These are phyloP conservation scores for Brachystomella parvula DNA, from an alignment of 1,140 invertebrate genomes.

Conservation along the genomic window DNA sequence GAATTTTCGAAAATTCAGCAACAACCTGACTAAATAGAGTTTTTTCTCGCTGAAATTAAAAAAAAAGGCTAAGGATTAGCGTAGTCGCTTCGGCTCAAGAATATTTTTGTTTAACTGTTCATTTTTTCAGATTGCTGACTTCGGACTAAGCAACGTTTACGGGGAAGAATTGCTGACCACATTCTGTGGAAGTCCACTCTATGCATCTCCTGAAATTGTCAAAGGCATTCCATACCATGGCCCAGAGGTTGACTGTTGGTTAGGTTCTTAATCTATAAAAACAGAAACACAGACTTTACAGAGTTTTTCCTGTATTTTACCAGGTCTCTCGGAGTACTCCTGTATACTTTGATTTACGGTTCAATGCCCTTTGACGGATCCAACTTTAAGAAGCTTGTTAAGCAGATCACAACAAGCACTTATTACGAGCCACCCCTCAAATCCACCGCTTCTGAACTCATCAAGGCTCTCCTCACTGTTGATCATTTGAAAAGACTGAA, in stretches of 20 bases:
- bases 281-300: too few species aligned
- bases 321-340: constrained; percentile 93
- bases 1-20: too few species aligned
- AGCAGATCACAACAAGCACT: constrained; percentile 79
- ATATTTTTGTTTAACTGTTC: too few species aligned
- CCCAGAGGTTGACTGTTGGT: constrained; percentile 66
- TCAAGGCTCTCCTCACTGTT: constrained; percentile 87
- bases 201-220: constrained; percentile 98
- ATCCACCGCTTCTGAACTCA: constrained; percentile 90
- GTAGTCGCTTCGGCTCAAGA: too few species aligned
- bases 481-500: constrained; percentile 79
- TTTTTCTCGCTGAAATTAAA: too few species aligned
- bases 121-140: constrained; percentile 83
- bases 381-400: constrained; percentile 92
- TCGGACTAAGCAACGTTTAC: constrained; percentile 97
- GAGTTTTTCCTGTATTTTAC: too few species aligned
- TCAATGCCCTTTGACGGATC: constrained; percentile 99
- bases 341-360: constrained; percentile 97
- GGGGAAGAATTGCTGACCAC: constrained; percentile 83
- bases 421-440: constrained; percentile 94
- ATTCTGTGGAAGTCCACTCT: constrained; percentile 95
- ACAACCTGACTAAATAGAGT: too few species aligned
- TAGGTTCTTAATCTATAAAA: constrained; percentile 20
- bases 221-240: constrained; percentile 94
- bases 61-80: too few species aligned